Evolutionary conservation across 92 coral and sea anemone species (phyloP), one percentile per base, ranked within the genome.

Genomic region (Phymanthus crucifer): DNA sequence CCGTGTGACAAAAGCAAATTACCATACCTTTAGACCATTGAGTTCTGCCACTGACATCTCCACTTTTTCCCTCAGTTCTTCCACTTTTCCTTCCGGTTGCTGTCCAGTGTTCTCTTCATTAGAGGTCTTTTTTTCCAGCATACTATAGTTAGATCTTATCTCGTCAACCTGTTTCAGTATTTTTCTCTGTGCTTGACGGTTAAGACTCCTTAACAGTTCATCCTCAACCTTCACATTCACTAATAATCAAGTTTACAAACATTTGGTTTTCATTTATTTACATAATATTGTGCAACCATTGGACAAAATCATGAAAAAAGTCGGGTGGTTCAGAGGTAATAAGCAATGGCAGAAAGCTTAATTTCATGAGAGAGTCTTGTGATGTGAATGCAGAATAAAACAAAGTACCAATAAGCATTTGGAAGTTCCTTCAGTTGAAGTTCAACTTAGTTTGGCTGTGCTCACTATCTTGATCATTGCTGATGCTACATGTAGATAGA

Each of bases 181-280:
- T 68, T 83, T 90, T 74, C 95, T 84, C 75, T 92, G 98, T 35
- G 85, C 90, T 73, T 87, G 94, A 38, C 94, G 83, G 80, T 90
- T 92, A 32, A 94, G 85, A 79, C 83, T 80, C 73, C 78, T 88
- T 40, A 91, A 83, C 19, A 94, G 46, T 66, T 86, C 91, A 85
- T 94, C 98, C 35, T 89, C 97, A 52, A 87, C 83, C 72, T 87
- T 92, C 81, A 86, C 83, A 64, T 94, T 90, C 77, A 92, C 98
- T 94, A 40, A 1, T 79, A 74, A 2, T 32, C 6, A 32, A 61
- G 34, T 34, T 13, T 34, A 29, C 1, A 35, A 52, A 34, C 14
- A 50, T 16, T 16, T 50, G 58, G 4, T 21, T 13, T 57, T 48
- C 19, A 17, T 45, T 31, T 27, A 13, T 73, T 38, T n/a, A n/a